Base-by-base conservation (phyloP, 64 coral and sea anemone species). In the Catalaphyllia jardinei region DNA sequence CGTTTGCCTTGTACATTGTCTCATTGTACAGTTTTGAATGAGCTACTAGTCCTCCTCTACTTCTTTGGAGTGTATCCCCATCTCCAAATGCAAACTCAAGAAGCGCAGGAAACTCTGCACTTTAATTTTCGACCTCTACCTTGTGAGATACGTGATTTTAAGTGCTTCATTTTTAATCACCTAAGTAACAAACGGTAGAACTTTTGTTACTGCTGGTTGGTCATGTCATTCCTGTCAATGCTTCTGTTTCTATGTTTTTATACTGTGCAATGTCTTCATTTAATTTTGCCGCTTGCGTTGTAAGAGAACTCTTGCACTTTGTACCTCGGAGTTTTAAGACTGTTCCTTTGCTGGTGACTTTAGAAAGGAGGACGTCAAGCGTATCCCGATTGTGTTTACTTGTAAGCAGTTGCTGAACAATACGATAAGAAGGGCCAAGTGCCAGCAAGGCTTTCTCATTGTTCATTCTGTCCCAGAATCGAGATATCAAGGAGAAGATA, bases 281-380 rank as follows among this genome's bases (percentile, higher is more conserved):
- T 61, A 86, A 64, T 71, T 86, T 86, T 4, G 83, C 83, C 10
- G 83, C 83, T 86, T 86, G 59, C 19, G 30, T 50, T 46, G 31
- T 72, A 72, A 86, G 62, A 29, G 83, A 67, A 64, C 49, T 86
- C 83, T 86, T 86, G 64, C 49, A 46, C 31, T 67, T 86, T 46
- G 83, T 86, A 61, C 83, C 63, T 71, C 83, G 38, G 62, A 86
- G 83, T 86, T 86, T 33, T 72, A 86, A 71, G 19, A 86, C 83
- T 7, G 65, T 86, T 64, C 71, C 49, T 86, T 71, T 71, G 52
- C 83, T 86, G 59, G 83, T 65, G 38, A 72, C 83, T 86, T 71
- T 86, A 50, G 27, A 86, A 86, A 86, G 63, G 22, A 86, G 62
- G 25, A 86, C 31, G 83, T 72, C 83, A 61, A 86, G 62, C 28